Conservation (phyloP, 2,113 vertebrate genomes). For the Casuarius casuarius region DNA sequence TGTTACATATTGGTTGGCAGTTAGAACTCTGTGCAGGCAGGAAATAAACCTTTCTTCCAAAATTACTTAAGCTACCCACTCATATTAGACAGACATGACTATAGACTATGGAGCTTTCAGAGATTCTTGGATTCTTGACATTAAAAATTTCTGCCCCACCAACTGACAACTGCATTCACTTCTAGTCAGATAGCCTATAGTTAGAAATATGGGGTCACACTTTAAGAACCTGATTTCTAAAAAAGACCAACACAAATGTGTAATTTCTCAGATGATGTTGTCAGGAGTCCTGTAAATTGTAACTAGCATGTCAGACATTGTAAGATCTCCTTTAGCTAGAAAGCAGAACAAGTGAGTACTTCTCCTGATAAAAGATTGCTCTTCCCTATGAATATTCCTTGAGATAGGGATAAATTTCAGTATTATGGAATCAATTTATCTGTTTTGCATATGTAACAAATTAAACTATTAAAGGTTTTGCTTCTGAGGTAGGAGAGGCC, state of each 20-base stretch:
- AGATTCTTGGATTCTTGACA: neutral
- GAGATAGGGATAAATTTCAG: neutral
- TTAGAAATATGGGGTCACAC: conserved; percentile 38
- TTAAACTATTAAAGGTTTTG: neutral
- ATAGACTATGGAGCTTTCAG: conserved; percentile 5
- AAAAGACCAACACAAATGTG: conserved; percentile 19
- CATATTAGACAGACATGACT: neutral
- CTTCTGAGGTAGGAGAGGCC: neutral
- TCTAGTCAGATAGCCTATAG: neutral
- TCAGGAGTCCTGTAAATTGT: conserved; percentile 51
- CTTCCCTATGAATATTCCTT: neutral
- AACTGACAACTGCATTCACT: conserved; percentile 23
- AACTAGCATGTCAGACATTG: neutral
- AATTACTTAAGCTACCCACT: conserved; percentile 7
- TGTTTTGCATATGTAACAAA: neutral
- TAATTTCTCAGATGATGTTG: conserved; percentile 49
- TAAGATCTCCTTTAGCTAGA: neutral
- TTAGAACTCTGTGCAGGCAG: neutral
- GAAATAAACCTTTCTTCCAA: conserved; percentile 34
- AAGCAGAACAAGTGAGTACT: neutral
- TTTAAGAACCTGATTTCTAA: conserved; percentile 36
- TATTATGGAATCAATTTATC: neutral
- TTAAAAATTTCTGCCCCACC: conserved; percentile 29
- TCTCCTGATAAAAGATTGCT: neutral
- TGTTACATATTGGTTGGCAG: neutral